Evolutionary conservation across 23 tunicate genomes (phyloP), one percentile per base, ranked within the genome.

Genomic region (Oikopleura dioica): DNA sequence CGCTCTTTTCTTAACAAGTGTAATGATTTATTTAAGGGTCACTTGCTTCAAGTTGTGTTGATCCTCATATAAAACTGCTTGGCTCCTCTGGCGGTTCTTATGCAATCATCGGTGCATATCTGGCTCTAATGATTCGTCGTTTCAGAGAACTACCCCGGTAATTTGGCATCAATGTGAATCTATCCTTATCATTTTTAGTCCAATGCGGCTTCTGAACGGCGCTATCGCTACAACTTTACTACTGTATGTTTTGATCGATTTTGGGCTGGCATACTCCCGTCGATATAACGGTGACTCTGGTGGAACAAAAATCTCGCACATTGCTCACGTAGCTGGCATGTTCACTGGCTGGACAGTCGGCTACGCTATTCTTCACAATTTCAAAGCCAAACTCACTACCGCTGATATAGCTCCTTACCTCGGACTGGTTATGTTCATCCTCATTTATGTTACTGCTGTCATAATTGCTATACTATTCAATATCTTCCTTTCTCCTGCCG

Each of bases 1-100:
- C 26, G 55, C 37, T 35, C 30, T 37, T 35, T 1, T 30, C 33
- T 29, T 4, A n/a, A n/a, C n/a, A n/a, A n/a, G n/a, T n/a, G n/a
- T n/a, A n/a, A n/a, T n/a, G n/a, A n/a, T n/a, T n/a, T n/a, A n/a
- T n/a, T n/a, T n/a, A n/a, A n/a, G n/a, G n/a, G n/a, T n/a, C n/a
- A n/a, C n/a, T n/a, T n/a, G n/a, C n/a, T n/a, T n/a, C n/a, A n/a
- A n/a, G n/a, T n/a, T n/a, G n/a, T n/a, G n/a, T n/a, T n/a, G n/a
- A 2, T 76, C 23, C 68, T 38, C 2, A 38, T 30, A 26, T 76
- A 44, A 44, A 44, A 28, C 33, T 63, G 29, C 33, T 63, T 5
- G 72, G 72, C 16, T 63, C 72, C 5, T 63, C 72, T 28, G 72
- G 72, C 33, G 72, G 72, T 28, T 12, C 30, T 63, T 63, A 63